Evolutionary conservation across 2,888 invertebrate species (phyloP), one percentile per base, ranked within the genome.

Genomic region (Hydroisotoma schaefferi): DNA sequence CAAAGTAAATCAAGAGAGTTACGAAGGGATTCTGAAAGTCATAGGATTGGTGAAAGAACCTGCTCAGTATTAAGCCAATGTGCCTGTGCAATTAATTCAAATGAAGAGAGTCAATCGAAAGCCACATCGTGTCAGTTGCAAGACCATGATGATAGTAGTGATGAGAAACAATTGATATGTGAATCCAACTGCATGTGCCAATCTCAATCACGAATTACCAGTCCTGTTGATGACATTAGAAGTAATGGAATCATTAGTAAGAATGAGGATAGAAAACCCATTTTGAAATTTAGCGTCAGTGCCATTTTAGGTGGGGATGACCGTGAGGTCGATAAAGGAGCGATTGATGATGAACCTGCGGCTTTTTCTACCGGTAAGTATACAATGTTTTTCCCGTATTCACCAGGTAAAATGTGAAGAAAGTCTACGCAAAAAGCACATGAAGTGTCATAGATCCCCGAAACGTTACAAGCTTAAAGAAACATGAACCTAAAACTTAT

Each of bases 251-350:
- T 49, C 28, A n/a, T n/a, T n/a, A 29, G 18, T 55, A 69, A 68
- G 57, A 68, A 63, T 67, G 67, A 67, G 63, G 64, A 61, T 64
- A 59, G 69, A 63, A 90, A 90, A 74, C 91, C 91, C 22, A 83
- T 89, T 75, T 81, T 92, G 73, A 92, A 92, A 78, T 93, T 93
- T 79, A 92, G 92, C 84, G 92, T 93, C 67, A 91, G 88, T 81
- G 92, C 92, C 47, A 93, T 93, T 73, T 80, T 93, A 73, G 90
- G 90, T 1, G 81, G 81, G 66, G 84, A 85, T 71, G 77, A 81
- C 63, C 63, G 69, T 68, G 73, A 74, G 46, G 62, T 10, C 22
- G 26, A 44, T 28, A 55, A 55, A 55, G 15, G 46, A n/a, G 29
- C 27, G 23, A 8, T 55, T 20, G 55, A 46, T 55, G 55, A 46